A percentile compares a stretch with the other conserved stretches of the same genome.
phyloP scores from a whole-genome alignment of 2,888 invertebrate genomes.

The Lepidonotus clava region DNA sequence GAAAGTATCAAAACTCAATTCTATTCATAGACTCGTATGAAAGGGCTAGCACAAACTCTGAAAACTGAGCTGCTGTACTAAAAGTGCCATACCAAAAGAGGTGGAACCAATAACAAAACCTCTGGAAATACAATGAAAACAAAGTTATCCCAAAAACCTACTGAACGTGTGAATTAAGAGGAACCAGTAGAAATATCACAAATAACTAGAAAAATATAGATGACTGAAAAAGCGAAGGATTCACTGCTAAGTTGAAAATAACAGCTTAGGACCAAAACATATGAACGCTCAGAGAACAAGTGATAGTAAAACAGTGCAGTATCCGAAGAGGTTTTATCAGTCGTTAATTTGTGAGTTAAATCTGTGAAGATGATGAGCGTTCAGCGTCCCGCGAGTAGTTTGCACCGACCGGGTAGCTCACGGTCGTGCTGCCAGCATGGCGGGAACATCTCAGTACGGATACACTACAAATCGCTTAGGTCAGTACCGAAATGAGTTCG shows the following conservation, averaged over 20 bases:
- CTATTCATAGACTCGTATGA: too few relatives aligned
- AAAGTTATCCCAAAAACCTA: too few relatives aligned
- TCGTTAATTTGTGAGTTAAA: too few relatives aligned
- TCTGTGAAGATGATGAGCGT: background rate
- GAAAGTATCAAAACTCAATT: too few relatives aligned
- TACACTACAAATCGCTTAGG: background rate
- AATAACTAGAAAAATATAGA: background rate
- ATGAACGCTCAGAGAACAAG: background rate
- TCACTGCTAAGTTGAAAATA: background rate
- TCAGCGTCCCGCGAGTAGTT: too few relatives aligned
- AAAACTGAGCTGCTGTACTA: too few relatives aligned
- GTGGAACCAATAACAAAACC: too few relatives aligned
- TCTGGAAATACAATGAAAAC: too few relatives aligned
- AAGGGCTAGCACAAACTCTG: too few relatives aligned
- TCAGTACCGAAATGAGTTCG: background rate
- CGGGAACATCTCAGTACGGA: background rate
- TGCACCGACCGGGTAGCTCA: background rate
- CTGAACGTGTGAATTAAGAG: too few relatives aligned
- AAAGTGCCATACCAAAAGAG: too few relatives aligned
- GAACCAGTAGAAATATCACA: too few relatives aligned
- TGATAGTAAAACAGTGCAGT: background rate
- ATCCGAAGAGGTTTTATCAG: background rate
- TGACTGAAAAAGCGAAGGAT: background rate
- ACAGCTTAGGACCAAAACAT: background rate
- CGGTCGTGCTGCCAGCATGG: background rate